A percentile compares a stretch with the other conserved stretches of the same genome.
These are phyloP conservation scores for Syrphus vitripennis DNA, from an alignment of 2,888 invertebrate species.

Conservation along the genomic window DNA sequence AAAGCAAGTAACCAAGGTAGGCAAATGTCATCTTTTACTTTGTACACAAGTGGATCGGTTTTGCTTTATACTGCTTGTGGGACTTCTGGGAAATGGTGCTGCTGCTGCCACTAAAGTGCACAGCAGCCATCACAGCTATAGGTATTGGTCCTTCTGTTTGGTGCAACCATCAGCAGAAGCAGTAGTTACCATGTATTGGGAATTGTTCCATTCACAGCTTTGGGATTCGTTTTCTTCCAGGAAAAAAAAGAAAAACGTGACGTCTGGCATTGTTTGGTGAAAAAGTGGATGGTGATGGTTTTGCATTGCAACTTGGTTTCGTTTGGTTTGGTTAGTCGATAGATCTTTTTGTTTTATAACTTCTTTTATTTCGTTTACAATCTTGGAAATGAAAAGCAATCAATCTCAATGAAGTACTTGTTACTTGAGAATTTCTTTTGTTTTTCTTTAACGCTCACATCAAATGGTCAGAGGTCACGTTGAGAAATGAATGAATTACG, in stretches of 20 bases:
- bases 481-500: neutral
- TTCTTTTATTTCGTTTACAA: neutral
- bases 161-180: too few relatives aligned
- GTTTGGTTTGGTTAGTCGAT: too few relatives aligned
- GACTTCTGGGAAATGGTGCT: slow-evolving; percentile 22
- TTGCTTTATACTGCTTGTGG: slow-evolving; percentile 13
- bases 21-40: slow-evolving; percentile 68
- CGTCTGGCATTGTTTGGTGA: slow-evolving; percentile 51
- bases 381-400: slow-evolving; percentile 43
- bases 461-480: slow-evolving; percentile 17
- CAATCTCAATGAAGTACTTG: slow-evolving; percentile 56
- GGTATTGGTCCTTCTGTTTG: slow-evolving; percentile 20
- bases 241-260: slow-evolving; percentile 35
- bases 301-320: slow-evolving; percentile 16
- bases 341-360: neutral
- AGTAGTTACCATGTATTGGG: slow-evolving; percentile 41
- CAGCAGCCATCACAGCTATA: slow-evolving; percentile 19
- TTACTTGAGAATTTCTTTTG: slow-evolving; percentile 7
- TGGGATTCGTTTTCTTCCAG: slow-evolving; percentile 5
- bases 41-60: slow-evolving; percentile 50
- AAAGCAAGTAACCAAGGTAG: slow-evolving; percentile 26
- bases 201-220: slow-evolving; percentile 30
- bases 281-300: neutral
- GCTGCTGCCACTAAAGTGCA: slow-evolving; percentile 60
- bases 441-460: neutral